A percentile compares a stretch with the other conserved stretches of the same genome.
These are phyloP conservation scores for Ctenopoma kingsleyae DNA, from an alignment of 2,797 vertebrate species.

Conservation along the genomic window DNA sequence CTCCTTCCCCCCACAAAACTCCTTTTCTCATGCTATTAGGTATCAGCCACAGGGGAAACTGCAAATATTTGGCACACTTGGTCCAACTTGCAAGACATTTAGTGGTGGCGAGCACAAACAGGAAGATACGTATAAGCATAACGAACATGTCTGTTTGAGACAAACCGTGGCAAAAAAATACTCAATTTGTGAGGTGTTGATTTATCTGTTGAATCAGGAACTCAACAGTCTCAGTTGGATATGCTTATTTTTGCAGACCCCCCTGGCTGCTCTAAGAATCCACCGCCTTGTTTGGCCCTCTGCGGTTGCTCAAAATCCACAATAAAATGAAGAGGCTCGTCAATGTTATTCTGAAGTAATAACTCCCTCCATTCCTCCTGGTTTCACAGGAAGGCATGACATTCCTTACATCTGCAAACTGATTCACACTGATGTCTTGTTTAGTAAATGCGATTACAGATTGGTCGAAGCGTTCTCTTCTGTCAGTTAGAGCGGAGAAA, in stretches of 20 bases:
- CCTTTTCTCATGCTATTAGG: conserved; percentile 84
- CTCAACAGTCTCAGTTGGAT: conserved; percentile 58
- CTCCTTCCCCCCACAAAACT: conserved; percentile 58
- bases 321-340: conserved; percentile 55
- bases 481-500: conserved; percentile 46
- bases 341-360: conserved; percentile 57
- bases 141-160: conserved; percentile 56
- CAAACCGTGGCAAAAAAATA: conserved; percentile 30
- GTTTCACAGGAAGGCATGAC: conserved; percentile 70
- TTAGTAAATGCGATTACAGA: conserved; percentile 70
- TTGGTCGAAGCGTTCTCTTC: conserved; percentile 46
- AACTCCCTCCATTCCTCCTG: conserved; percentile 40
- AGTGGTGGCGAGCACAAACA: conserved; percentile 72
- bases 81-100: conserved; percentile 67
- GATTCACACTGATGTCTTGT: conserved; percentile 71
- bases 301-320: conserved; percentile 58
- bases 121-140: conserved; percentile 69
- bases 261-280: conserved; percentile 41
- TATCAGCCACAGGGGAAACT: conserved; percentile 79
- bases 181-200: conserved; percentile 46
- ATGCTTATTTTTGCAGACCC: conserved; percentile 64
- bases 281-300: conserved; percentile 49
- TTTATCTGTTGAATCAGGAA: conserved; percentile 45
- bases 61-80: conserved; percentile 80
- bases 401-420: conserved; percentile 71